Conservation (phyloP, 1,140 invertebrate species). For the Halesus radiatus region DNA sequence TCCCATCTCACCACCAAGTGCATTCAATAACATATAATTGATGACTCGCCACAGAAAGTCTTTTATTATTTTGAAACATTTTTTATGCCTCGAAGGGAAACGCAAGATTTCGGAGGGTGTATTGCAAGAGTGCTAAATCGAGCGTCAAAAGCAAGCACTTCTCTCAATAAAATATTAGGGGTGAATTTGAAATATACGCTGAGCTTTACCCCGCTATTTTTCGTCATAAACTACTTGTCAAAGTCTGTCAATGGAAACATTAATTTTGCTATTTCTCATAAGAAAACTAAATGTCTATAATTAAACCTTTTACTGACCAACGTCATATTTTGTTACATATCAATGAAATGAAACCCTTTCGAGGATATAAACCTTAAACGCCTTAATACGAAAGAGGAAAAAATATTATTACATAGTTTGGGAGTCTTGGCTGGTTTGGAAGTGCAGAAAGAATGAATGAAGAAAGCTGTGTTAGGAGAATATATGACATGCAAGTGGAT, state of each 20-base stretch:
- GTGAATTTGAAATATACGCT: constrained; percentile 20
- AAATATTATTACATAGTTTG: too few relatives aligned
- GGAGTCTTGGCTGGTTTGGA: too few relatives aligned
- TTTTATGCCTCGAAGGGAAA: neutral
- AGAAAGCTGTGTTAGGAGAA: too few relatives aligned
- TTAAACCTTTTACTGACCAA: too few relatives aligned
- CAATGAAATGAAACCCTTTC: too few relatives aligned
- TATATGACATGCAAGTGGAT: too few relatives aligned
- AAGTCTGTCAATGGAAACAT: neutral
- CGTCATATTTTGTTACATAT: too few relatives aligned
- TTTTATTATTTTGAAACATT: constrained; percentile 22
- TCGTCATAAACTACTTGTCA: constrained; percentile 10
- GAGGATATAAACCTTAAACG: too few relatives aligned
- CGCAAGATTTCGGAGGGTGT: neutral
- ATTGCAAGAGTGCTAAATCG: constrained; percentile 19
- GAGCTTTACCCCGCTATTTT: neutral
- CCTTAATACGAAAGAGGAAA: too few relatives aligned
- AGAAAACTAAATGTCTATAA: too few relatives aligned
- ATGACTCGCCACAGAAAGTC: neutral
- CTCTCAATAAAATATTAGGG: constrained; percentile 25
- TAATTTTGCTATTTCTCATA: too few relatives aligned
- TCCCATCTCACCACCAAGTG: constrained; percentile 9
- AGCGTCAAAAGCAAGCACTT: constrained; percentile 27
- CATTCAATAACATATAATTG: constrained; percentile 32
- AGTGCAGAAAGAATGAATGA: too few relatives aligned